Conservation (phyloP, 2,888 invertebrate genomes). For the Leptinotarsa juncta region DNA sequence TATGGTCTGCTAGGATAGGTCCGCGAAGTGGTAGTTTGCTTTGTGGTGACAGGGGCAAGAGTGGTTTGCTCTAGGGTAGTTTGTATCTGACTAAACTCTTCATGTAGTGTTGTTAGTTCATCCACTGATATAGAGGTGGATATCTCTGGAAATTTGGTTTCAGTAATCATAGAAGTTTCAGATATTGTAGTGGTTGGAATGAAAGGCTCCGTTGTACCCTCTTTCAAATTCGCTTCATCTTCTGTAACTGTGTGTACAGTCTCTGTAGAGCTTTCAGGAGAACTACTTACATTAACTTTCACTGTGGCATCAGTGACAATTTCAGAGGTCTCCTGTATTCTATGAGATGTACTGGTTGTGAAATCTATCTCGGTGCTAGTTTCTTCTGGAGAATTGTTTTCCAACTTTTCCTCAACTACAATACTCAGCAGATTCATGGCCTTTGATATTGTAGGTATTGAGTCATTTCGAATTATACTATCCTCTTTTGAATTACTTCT, state of each 20-base stretch:
- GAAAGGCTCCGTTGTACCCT: conserved; percentile 6
- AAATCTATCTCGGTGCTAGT: neutral
- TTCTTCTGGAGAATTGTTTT: neutral
- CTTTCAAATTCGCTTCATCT: neutral
- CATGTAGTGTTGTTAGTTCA: conserved; percentile 5
- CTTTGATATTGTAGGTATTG: conserved; percentile 8
- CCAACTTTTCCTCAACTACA: conserved; percentile 23
- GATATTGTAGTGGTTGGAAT: conserved; percentile 1
- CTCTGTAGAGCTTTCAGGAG: conserved; percentile 1
- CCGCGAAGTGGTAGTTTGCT: conserved; percentile 22
- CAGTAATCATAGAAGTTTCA: conserved; percentile 7
- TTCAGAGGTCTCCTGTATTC: neutral
- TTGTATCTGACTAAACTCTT: conserved; percentile 8
- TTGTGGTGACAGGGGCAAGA: conserved; percentile 10
- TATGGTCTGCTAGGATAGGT: conserved; percentile 23
- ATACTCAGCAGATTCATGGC: conserved; percentile 29
- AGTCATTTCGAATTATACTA: neutral
- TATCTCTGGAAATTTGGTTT: conserved; percentile 23
- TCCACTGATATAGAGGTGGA: conserved; percentile 24
- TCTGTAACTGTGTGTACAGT: neutral
- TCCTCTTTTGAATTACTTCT: neutral
- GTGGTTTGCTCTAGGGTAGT: conserved; percentile 16
- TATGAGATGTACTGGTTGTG: conserved; percentile 25
- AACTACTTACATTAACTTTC: neutral
- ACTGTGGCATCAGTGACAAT: neutral